Evolutionary conservation across 2,113 vertebrate species (phyloP), one percentile per base, ranked within the genome.

Genomic region (Spermophilus dauricus): DNA sequence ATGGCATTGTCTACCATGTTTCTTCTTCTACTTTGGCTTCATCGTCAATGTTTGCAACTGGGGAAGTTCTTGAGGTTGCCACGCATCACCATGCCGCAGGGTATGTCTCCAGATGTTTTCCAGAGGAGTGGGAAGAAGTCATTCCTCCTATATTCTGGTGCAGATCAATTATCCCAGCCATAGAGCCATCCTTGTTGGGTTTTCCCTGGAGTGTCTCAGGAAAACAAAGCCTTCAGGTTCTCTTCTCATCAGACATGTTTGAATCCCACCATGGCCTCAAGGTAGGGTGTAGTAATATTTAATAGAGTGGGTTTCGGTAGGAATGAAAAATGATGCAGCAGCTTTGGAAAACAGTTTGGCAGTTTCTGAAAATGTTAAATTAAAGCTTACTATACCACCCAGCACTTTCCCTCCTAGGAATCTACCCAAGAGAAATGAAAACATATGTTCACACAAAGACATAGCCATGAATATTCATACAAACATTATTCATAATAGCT

Each of bases 291-390:
- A 45, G 63, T 77, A 34, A 28, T 32, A 45, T 65, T 94, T 87
- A 88, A 86, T 84, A 77, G 70, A 67, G 76, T 39, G 73, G 42
- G 51, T 51, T 87, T 75, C 48, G 65, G 42, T 69, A 82, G 39
- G 48, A 65, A 77, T 32, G 42, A 24, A 81, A 94, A 86, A 83
- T 86, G 48, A 69, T 17, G 1, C 26, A 61, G 65, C 34, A 80
- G 87, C 70, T 94, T 97, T 96, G 84, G 65, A 34, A 93, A 95
- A 91, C 48, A 45, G 70, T 89, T 95, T 94, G 69, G 42, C 42
- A 77, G 86, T 97, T 86, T 72, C 80, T 96, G 93, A 87, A 97
- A 85, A 88, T 85, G 86, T 94, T 95, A 97, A 96, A 89, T 92
- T 80, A 80, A 95, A 93, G 81, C 58, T 95, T 96, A 86, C 93